Percentiles rank a stretch among this genome's conserved stretches.
These are phyloP conservation scores for Eulemur rufifrons DNA, from an alignment of 2,113 vertebrate species.

Conservation along the genomic window DNA sequence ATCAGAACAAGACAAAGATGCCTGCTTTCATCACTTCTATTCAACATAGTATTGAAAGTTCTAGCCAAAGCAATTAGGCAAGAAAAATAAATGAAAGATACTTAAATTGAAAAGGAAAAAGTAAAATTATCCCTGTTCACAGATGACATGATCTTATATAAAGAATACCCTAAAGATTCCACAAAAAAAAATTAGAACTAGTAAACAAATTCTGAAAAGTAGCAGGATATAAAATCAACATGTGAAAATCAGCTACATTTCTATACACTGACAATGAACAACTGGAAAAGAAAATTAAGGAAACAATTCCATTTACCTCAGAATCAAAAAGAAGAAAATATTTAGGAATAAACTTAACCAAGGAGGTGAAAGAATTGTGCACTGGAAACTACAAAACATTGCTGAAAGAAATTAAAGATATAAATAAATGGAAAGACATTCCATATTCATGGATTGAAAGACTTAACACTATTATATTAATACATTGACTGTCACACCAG, in stretches of 20 bases:
- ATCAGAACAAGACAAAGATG: not conserved
- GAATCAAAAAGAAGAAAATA: not conserved
- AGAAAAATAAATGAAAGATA: not conserved
- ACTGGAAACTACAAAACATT: not conserved
- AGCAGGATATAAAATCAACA: not conserved
- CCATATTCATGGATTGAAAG: not conserved
- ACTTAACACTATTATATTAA: not conserved
- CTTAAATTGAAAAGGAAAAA: slow-evolving; percentile 3
- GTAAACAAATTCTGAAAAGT: not conserved
- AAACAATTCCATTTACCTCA: not conserved
- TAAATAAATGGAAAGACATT: not conserved
- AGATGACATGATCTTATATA: not conserved
- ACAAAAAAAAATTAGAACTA: not conserved
- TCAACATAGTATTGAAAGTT: not conserved
- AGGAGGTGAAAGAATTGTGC: not conserved
- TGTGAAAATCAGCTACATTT: not conserved
- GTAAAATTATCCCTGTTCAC: not conserved
- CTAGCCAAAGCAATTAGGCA: not conserved
- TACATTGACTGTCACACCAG: too few species aligned
- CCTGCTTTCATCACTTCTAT: not conserved
- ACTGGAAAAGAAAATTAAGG: too few species aligned
- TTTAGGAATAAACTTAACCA: not conserved
- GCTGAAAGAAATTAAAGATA: not conserved
- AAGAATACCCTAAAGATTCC: not conserved
- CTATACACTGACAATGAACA: not conserved